These are phyloP conservation scores for Graptemys geographica DNA, from an alignment of 2,797 vertebrate genomes.

Conservation along the genomic window DNA sequence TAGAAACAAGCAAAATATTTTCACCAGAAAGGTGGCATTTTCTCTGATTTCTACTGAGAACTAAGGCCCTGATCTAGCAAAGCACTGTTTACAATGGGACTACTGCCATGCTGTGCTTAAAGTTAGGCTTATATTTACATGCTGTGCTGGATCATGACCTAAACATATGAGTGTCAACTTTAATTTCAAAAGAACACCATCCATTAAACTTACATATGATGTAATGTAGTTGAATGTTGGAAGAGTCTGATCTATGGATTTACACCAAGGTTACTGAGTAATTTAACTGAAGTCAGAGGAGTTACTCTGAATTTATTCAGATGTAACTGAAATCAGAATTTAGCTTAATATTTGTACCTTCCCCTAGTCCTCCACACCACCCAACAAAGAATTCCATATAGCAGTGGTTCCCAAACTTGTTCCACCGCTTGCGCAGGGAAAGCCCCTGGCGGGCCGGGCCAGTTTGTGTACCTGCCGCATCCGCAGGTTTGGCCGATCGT, in stretches of 20 bases:
- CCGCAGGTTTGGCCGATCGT: no score
- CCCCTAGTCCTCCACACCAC: background rate
- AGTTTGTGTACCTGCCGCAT: no score
- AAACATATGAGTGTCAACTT: background rate
- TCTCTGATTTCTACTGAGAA: background rate
- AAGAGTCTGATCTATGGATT: background rate
- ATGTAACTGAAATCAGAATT: background rate
- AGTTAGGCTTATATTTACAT: background rate
- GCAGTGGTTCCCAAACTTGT: no score
- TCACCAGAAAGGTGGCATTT: background rate
- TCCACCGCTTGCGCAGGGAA: no score
- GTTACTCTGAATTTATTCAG: background rate
- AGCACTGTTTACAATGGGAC: background rate
- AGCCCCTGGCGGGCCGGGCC: no score
- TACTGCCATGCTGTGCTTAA: background rate
- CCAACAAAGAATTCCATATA: background rate
- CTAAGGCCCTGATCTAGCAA: background rate
- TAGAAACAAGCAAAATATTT: background rate
- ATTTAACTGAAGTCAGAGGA: background rate
- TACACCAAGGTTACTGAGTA: no score
- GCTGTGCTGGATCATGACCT: background rate
- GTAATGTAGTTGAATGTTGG: background rate
- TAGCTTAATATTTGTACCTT: background rate
- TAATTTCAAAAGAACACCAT: background rate
- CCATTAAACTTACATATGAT: background rate